Percentiles rank a stretch among this genome's conserved stretches.
These are phyloP conservation scores for Athripsodes cinereus DNA, from an alignment of 2,888 invertebrate species.

Conservation along the genomic window DNA sequence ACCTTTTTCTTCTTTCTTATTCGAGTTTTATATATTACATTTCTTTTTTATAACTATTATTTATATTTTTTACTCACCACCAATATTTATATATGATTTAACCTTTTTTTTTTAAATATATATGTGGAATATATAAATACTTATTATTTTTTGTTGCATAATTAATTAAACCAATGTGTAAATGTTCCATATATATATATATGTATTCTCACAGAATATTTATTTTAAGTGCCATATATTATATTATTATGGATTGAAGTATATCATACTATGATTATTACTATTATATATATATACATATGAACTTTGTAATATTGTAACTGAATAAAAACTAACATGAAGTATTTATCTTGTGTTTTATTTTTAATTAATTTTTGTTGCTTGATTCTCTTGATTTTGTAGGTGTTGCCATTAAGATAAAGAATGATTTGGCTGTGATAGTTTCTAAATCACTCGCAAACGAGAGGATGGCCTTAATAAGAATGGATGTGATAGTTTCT, in stretches of 20 bases:
- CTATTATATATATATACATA: conserved; percentile 14
- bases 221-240: conserved; percentile 26
- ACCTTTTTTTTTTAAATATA: conserved; percentile 12
- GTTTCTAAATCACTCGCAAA: too few relatives aligned
- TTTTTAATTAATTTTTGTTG: too few relatives aligned
- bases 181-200: conserved; percentile 21
- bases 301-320: conserved; percentile 27
- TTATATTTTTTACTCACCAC: conserved; percentile 4
- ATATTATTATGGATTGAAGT: conserved; percentile 4
- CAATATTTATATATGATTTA: conserved; percentile 4
- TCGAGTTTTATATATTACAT: conserved; percentile 13
- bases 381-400: too few relatives aligned
- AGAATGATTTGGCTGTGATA: too few relatives aligned
- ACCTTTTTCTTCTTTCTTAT: too few relatives aligned
- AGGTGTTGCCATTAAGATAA: too few relatives aligned
- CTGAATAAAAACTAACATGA: conserved; percentile 27
- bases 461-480: too few relatives aligned
- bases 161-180: conserved; percentile 10
- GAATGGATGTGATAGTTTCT: too few relatives aligned
- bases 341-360: neutral
- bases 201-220: conserved; percentile 21
- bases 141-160: conserved; percentile 13
- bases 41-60: conserved; percentile 7
- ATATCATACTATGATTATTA: neutral
- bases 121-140: too few relatives aligned